Evolutionary conservation across 2,888 invertebrate genomes (phyloP).

Genomic region (Leptopterna dolabrata): DNA sequence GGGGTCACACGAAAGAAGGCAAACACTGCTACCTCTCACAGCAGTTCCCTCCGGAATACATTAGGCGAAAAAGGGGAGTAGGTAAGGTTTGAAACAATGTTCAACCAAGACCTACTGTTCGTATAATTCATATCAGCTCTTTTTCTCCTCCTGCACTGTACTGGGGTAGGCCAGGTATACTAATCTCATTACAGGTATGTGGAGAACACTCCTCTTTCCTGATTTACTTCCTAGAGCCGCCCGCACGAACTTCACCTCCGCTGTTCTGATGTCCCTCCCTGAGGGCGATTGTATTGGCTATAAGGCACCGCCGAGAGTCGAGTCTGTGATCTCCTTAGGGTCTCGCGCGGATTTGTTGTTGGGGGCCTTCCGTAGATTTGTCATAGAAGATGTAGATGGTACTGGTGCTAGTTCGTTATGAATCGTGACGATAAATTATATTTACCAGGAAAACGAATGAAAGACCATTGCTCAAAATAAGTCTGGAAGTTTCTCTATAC

Average conservation of each 20-base stretch:
- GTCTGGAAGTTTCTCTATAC: no score
- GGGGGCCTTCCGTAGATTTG: not conserved
- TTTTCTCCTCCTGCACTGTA: not conserved
- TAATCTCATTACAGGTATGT: conserved; percentile 44
- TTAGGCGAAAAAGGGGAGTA: conserved; percentile 43
- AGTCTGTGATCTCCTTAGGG: not conserved
- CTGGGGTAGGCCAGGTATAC: not conserved
- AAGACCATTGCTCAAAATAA: no score
- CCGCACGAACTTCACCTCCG: conserved; percentile 29
- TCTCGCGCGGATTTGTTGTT: not conserved
- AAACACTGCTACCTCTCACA: not conserved
- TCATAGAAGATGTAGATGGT: not conserved
- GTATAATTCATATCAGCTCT: conserved; percentile 53
- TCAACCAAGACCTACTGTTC: not conserved
- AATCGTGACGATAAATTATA: conserved; percentile 4
- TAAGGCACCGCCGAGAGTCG: not conserved
- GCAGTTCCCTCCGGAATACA: conserved; percentile 34
- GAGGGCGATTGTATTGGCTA: conserved; percentile 31
- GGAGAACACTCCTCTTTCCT: not conserved
- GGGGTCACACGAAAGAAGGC: conserved; percentile 35
- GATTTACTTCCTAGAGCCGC: conserved; percentile 40
- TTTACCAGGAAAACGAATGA: not conserved
- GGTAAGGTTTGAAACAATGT: conserved; percentile 42
- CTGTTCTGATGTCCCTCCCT: conserved; percentile 20
- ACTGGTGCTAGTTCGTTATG: not conserved